Percentiles rank a stretch among this genome's conserved stretches.
phyloP scores from a whole-genome alignment of 2,888 invertebrate genomes.

The Cephus nigrinus region DNA sequence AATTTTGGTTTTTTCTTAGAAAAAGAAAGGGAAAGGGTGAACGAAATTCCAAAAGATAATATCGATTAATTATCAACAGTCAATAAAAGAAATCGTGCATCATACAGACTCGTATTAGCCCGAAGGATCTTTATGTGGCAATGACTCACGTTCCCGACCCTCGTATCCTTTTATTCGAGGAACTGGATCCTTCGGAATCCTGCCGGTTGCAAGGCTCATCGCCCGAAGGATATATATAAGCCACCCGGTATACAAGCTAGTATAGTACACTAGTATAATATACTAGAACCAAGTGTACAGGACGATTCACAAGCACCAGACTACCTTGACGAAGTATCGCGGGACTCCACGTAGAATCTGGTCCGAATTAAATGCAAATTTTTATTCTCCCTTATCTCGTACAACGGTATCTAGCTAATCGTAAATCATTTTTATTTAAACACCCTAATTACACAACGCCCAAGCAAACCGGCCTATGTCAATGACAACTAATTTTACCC shows the following conservation, averaged over 20 bases:
- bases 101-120: not conserved
- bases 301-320: not conserved
- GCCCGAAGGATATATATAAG: not conserved
- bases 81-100: not conserved
- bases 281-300: not conserved
- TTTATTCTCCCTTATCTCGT: conserved; percentile 29
- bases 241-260: not conserved
- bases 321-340: not conserved
- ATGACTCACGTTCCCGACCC: not conserved
- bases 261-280: not conserved
- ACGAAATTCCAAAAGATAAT: not conserved
- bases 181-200: not conserved
- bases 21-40: not conserved
- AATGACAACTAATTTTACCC: not conserved
- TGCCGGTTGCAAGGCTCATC: not conserved
- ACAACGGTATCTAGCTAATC: conserved; percentile 27
- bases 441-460: conserved; percentile 29
- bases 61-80: not conserved
- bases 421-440: conserved; percentile 42
- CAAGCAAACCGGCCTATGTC: conserved; percentile 10
- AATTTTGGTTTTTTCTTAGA: not conserved
- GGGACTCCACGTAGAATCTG: not conserved
- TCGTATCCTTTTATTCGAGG: not conserved
- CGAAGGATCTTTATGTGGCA: not conserved
- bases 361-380: conserved; percentile 38